Base-by-base conservation (phyloP, 2,797 vertebrate genomes). In the Sebastes iracundus region DNA sequence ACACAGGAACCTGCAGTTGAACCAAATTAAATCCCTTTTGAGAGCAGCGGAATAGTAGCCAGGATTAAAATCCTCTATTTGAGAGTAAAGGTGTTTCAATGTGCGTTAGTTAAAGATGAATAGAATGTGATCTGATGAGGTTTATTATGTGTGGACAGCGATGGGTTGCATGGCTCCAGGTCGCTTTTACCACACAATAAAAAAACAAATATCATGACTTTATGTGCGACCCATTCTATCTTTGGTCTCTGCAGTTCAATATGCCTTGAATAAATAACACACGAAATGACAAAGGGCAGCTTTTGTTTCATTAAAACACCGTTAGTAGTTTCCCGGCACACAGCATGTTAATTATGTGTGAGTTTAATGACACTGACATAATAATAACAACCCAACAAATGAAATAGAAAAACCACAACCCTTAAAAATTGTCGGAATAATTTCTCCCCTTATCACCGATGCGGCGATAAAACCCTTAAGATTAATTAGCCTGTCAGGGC, bases 11-110 rank as follows among this genome's bases (percentile, higher is more conserved):
- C 87, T 90, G 87, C 79, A 69, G 91, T 88, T 85, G 85, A 92
- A 90, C 84, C 86, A 90, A 91, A 93, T 92, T 82, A 90, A 92
- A 93, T 90, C 83, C 89, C 83, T 87, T 87, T 86, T 87, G 80
- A 92, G 84, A 90, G 77, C 61, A 64, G 67, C 7, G 6, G 75
- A 87, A 86, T 77, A 67, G 84, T 79, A 75, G 80, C 82, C 79
- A 72, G 89, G 84, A 90, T 90, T 83, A 82, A 92, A 91, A 87
- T 59, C 62, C 46, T 63, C 63, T 32, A 49, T 86, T 76, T 72
- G 60, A 82, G 63, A 86, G 78, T 80, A 61, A 75, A 87, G 83
- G 79, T 86, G 84, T 83, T 90, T 86, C 68, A 85, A 70, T 80
- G 42, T 70, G 78, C 53, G 71, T 79, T 67, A 82, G 74, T 79